Evolutionary conservation across 2,888 invertebrate species (phyloP).

Genomic region (Hirudinaria manillensis): DNA sequence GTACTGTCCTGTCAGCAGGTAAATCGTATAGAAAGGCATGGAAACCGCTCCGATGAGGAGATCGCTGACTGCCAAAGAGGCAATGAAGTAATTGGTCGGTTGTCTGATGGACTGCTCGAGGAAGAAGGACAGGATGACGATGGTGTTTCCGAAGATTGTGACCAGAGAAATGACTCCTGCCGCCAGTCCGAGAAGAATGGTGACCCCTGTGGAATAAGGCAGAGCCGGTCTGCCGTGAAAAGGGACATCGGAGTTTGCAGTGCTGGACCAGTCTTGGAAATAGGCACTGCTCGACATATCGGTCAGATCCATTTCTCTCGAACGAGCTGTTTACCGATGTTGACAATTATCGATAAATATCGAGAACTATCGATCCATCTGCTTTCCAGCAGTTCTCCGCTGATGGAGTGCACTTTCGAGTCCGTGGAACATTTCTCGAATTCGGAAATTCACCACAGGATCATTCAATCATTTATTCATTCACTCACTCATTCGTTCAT

Average conservation of each 20-base stretch:
- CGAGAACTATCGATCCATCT: no score
- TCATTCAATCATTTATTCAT: background rate
- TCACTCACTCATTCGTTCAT: conserved; percentile 15
- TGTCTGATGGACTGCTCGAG: conserved; percentile 83
- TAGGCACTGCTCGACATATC: background rate
- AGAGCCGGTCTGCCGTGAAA: conserved; percentile 60
- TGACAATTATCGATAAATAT: background rate
- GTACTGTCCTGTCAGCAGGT: conserved; percentile 79
- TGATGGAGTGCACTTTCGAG: no score
- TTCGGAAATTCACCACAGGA: background rate
- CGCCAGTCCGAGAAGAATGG: conserved; percentile 78
- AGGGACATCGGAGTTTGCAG: background rate
- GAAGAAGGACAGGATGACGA: conserved; percentile 87
- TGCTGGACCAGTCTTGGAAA: background rate
- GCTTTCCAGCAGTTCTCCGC: no score
- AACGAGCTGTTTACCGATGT: background rate
- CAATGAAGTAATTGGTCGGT: conserved; percentile 91
- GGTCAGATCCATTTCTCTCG: background rate
- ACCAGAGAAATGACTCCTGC: conserved; percentile 80
- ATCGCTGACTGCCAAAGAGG: conserved; percentile 92
- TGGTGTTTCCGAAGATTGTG: conserved; percentile 85
- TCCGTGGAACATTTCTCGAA: no score
- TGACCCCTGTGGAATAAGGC: conserved; percentile 64
- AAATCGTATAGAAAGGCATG: conserved; percentile 83
- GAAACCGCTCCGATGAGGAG: conserved; percentile 76